Base-by-base conservation (phyloP, 2,113 vertebrate genomes). In the Oceanodroma tethys region DNA sequence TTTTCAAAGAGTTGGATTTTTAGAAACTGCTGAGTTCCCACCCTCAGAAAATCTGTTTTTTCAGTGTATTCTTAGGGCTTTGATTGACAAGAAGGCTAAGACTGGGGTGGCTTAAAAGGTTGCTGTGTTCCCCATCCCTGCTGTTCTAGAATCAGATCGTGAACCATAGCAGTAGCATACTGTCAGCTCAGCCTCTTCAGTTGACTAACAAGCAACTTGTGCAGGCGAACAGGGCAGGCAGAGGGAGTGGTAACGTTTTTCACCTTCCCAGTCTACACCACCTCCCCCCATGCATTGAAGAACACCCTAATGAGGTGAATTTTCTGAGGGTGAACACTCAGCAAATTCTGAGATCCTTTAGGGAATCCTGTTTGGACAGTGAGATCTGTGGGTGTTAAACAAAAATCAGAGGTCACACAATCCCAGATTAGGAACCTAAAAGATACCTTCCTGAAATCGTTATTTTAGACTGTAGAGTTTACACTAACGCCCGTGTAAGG, bases 21-120 rank as follows among this genome's bases (percentile, higher is more conserved):
- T 81, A 83, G 82, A 84, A 88, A 73, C 45, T 91, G 32, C 13
- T 45, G 53, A 90, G 38, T 22, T 12, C 81, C 83, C 91, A 87
- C 95, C 95, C 86, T 93, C 93, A 75, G 76, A 96, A 96, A 97
- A 96, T 94, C 91, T 96, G 96, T 8, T 91, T 95, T 93, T 94
- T 10, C 23, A 43, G 65, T 71, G 22, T 95, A 91, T 96, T 96
- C 91, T 93, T 94, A 79, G 84, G 68, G 17, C 21, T 85, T 96
- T 96, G 96, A 96, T 85, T 97, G 95, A 96, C 93, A 95, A 94
- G 86, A 76, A 84, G 50, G 76, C 84, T 96, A 95, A 79, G 91
- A 85, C 40, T 81, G 52, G 23, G 13, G 48, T 71, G 43, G 22
- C 36, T 94, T 72, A 55, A 95, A 97, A 95, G 76, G 68, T 89